Evolutionary conservation across 2,888 invertebrate species (phyloP).

Genomic region (Tachina grossa): DNA sequence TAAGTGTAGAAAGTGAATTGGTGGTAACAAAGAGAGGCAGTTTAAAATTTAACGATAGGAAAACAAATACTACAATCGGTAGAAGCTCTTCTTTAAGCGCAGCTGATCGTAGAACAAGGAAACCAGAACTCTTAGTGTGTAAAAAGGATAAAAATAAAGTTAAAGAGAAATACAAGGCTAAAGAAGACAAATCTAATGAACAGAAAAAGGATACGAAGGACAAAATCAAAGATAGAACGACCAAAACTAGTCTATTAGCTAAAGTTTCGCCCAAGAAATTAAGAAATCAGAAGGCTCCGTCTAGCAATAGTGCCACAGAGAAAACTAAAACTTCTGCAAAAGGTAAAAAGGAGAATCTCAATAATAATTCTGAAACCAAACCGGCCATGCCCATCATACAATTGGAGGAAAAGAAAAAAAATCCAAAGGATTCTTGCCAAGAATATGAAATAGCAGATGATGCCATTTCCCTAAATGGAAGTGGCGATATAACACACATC

Average conservation of each 20-base stretch:
- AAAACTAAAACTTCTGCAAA: conserved; percentile 72
- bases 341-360: conserved; percentile 70
- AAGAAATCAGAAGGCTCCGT: conserved; percentile 62
- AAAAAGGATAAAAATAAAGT: conserved; percentile 67
- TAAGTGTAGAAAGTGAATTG: conserved; percentile 82
- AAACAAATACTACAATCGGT: conserved; percentile 72
- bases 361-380: conserved; percentile 65
- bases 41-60: conserved; percentile 73
- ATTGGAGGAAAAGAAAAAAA: conserved; percentile 63
- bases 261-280: conserved; percentile 78
- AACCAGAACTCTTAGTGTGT: conserved; percentile 61
- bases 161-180: conserved; percentile 60
- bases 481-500: conserved; percentile 73
- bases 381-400: conserved; percentile 27
- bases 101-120: conserved; percentile 74
- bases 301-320: conserved; percentile 48
- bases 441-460: conserved; percentile 85
- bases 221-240: conserved; percentile 74
- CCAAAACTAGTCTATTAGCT: conserved; percentile 75
- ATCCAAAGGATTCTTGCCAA: conserved; percentile 71
- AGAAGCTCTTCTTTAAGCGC: conserved; percentile 77
- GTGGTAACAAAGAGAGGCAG: conserved; percentile 76
- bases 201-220: conserved; percentile 52
- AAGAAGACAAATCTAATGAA: conserved; percentile 44
- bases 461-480: conserved; percentile 83